A percentile compares a stretch with the other conserved stretches of the same genome.
phyloP scores from a whole-genome alignment of 2,888 invertebrate genomes.

The Drosophila demipolita region DNA sequence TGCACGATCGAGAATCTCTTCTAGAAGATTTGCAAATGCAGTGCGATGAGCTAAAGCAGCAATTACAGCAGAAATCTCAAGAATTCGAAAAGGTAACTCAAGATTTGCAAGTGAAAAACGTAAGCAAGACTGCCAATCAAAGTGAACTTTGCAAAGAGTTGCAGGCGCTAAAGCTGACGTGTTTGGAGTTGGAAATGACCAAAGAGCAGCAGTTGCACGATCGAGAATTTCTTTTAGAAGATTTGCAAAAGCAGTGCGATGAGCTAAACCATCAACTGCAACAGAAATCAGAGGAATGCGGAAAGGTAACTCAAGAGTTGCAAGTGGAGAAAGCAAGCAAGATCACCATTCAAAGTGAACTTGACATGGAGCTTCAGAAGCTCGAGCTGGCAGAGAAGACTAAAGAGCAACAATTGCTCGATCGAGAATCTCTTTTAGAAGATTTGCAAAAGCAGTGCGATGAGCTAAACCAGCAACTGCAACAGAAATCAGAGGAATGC shows the following conservation, averaged over 20 bases:
- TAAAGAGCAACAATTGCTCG: background rate
- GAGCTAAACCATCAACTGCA: no score
- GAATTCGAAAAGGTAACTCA: background rate
- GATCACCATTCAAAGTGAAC: background rate
- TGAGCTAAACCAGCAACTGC: background rate
- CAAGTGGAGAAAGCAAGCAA: background rate
- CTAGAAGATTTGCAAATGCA: background rate
- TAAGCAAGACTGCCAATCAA: background rate
- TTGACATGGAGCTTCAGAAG: fast-evolving
- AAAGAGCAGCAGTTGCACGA: no score
- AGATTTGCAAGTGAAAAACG: background rate
- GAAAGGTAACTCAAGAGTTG: background rate
- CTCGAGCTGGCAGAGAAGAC: background rate
- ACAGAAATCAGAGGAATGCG: background rate
- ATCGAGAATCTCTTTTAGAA: background rate
- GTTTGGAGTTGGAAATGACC: no score
- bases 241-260: no score
- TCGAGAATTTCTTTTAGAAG: no score
- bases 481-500: background rate
- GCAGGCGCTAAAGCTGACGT: no score
- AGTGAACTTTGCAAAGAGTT: no score
- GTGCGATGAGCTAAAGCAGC: background rate
- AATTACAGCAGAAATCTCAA: background rate
- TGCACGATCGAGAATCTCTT: background rate
- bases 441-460: background rate